These are phyloP conservation scores for Neolamprologus hecqui DNA, from an alignment of 2,113 vertebrate genomes.

Conservation along the genomic window DNA sequence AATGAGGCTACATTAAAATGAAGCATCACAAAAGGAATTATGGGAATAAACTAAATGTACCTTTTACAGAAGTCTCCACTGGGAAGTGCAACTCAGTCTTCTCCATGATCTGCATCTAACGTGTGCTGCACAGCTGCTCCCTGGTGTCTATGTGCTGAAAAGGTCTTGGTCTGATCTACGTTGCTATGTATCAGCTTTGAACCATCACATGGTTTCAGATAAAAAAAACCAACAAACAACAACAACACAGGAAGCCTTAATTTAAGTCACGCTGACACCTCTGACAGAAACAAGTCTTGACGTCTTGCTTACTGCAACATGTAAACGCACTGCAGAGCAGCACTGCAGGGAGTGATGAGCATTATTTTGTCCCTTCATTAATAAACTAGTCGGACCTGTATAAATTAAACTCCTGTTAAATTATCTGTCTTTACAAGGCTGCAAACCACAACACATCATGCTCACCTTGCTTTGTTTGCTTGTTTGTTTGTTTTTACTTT, in stretches of 20 bases:
- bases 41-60: background rate
- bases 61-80: conserved; percentile 21
- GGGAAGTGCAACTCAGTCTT: background rate
- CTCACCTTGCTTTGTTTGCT: background rate
- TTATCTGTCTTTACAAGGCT: background rate
- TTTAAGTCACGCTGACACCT: background rate
- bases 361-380: background rate
- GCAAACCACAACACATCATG: background rate
- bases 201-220: background rate
- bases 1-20: background rate
- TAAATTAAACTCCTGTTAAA: background rate
- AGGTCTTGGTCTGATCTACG: background rate
- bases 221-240: background rate
- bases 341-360: background rate
- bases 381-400: conserved; percentile 1
- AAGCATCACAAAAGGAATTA: background rate
- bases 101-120: background rate
- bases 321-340: background rate
- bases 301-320: background rate
- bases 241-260: background rate
- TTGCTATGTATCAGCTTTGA: background rate
- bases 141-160: background rate
- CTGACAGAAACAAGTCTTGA: background rate
- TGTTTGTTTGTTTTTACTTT: background rate
- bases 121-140: background rate